A percentile compares a stretch with the other conserved stretches of the same genome.
Evolutionary conservation across 2,113 vertebrate genomes (phyloP).

Genomic region (Hypocryptadius cinnamomeus): DNA sequence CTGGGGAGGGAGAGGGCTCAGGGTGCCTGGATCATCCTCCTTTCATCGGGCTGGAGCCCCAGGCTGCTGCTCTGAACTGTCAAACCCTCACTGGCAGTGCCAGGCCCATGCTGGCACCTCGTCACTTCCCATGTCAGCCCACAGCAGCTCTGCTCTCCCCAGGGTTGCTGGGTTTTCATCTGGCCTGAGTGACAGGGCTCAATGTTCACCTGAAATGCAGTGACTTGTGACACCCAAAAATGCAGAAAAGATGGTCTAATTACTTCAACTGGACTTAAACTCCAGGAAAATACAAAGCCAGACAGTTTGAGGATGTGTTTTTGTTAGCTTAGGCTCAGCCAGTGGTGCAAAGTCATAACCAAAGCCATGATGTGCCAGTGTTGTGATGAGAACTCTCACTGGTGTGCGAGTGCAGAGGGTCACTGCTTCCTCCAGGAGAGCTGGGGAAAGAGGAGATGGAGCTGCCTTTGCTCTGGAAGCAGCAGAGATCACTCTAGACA

Average conservation of each 20-base stretch:
- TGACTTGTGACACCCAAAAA: background rate
- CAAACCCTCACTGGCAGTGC: background rate
- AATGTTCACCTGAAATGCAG: background rate
- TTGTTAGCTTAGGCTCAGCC: background rate
- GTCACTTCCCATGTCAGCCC: background rate
- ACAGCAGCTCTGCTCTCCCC: background rate
- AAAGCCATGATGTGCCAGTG: background rate
- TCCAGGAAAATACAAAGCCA: background rate
- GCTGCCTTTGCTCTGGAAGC: background rate
- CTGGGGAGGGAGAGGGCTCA: background rate
- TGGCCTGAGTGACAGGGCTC: background rate
- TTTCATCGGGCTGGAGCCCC: background rate
- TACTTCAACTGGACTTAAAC: background rate
- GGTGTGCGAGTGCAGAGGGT: background rate
- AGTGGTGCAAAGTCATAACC: background rate
- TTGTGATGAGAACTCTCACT: rapidly evolving
- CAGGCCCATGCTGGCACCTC: rapidly evolving
- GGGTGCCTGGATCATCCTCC: background rate
- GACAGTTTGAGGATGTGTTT: background rate
- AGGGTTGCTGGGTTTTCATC: background rate
- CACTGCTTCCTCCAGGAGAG: background rate
- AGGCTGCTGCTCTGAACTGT: background rate
- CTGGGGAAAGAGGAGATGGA: background rate
- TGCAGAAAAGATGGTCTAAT: background rate
- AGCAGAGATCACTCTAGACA: background rate